These are phyloP conservation scores for Pelochelys cantorii DNA, from an alignment of 2,797 vertebrate species.

Conservation along the genomic window DNA sequence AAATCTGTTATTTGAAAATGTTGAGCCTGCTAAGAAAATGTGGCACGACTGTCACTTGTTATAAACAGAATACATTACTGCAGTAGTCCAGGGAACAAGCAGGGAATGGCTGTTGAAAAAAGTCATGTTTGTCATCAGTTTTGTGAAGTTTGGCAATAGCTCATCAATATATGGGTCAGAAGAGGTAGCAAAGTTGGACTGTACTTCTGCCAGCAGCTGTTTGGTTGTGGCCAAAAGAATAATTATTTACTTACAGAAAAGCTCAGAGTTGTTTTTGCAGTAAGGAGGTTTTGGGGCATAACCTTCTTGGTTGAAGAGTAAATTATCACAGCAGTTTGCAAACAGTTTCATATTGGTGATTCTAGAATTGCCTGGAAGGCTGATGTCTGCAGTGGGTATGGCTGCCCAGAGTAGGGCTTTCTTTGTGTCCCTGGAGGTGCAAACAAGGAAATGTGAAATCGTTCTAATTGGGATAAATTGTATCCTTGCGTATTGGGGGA, in stretches of 20 bases:
- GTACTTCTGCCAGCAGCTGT: neutral
- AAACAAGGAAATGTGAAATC: neutral
- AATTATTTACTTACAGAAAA: conserved; percentile 1
- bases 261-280: conserved; percentile 9
- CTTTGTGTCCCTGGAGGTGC: neutral
- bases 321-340: conserved; percentile 20
- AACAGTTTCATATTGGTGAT: conserved; percentile 14
- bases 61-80: neutral
- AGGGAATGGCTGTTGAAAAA: neutral
- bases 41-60: conserved; percentile 27
- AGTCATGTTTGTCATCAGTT: neutral
- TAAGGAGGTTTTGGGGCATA: conserved; percentile 48
- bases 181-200: conserved; percentile 14
- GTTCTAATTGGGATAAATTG: accelerated
- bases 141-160: neutral
- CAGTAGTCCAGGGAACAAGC: neutral
- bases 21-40: neutral
- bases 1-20: neutral
- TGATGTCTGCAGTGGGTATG: neutral
- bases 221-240: conserved; percentile 45
- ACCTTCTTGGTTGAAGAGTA: conserved; percentile 39
- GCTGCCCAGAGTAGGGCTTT: conserved; percentile 22
- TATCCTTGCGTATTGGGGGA: too few species aligned
- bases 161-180: neutral
- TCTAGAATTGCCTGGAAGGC: conserved; percentile 13